These are phyloP conservation scores for Hypanus sabinus DNA, from an alignment of 2,113 vertebrate species.

Conservation along the genomic window DNA sequence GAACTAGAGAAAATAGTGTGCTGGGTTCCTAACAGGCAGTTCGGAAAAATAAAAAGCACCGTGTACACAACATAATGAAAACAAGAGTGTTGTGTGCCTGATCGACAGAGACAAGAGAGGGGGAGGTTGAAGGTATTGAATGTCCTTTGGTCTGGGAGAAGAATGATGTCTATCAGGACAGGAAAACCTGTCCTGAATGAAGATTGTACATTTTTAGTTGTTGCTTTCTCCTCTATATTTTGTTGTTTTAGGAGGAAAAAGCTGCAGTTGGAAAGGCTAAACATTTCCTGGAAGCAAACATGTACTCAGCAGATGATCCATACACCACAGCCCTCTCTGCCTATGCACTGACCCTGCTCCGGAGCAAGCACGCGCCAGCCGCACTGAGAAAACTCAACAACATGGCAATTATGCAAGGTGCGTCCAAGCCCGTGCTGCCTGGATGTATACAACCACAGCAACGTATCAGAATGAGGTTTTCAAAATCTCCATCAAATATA, in stretches of 20 bases:
- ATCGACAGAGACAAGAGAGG: too few species aligned
- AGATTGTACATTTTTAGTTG: slow-evolving; percentile 14
- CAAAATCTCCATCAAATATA: too few species aligned
- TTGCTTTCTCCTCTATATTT: slow-evolving; percentile 23
- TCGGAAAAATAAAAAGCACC: too few species aligned
- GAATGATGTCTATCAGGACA: background rate
- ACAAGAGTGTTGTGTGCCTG: too few species aligned
- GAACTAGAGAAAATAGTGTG: too few species aligned
- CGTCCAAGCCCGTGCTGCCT: background rate
- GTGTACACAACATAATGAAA: too few species aligned
- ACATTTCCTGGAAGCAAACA: slow-evolving; percentile 73
- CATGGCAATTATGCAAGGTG: slow-evolving; percentile 83
- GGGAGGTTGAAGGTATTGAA: too few species aligned
- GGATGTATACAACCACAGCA: background rate
- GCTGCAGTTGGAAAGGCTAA: slow-evolving; percentile 71
- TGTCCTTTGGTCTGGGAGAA: background rate
- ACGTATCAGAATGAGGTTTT: too few species aligned
- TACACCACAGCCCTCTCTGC: slow-evolving; percentile 76
- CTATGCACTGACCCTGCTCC: slow-evolving; percentile 71
- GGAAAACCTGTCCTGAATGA: background rate
- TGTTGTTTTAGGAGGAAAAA: slow-evolving; percentile 66
- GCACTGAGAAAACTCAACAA: slow-evolving; percentile 70
- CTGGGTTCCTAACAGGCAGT: too few species aligned
- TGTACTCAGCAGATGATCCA: slow-evolving; percentile 73
- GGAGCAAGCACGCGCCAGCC: slow-evolving; percentile 61